A percentile compares a stretch with the other conserved stretches of the same genome.
Evolutionary conservation across 2,113 vertebrate species (phyloP).

Genomic region (Odontesthes bonariensis): DNA sequence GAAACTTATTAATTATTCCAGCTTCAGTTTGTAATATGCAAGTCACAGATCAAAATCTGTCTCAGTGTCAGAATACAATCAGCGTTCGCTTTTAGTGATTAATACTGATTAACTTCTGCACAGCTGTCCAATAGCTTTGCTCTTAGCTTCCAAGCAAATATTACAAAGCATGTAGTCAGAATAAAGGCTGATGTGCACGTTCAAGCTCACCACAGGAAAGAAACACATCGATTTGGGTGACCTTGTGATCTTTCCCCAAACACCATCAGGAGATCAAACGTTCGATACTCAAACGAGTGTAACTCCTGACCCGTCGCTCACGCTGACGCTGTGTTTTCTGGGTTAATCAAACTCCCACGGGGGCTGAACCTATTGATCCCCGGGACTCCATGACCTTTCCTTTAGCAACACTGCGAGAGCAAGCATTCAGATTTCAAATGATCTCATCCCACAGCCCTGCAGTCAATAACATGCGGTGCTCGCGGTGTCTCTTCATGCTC

Average conservation of each 20-base stretch:
- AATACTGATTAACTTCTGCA: background rate
- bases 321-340: background rate
- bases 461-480: slow-evolving; percentile 27
- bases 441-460: slow-evolving; percentile 3
- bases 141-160: background rate
- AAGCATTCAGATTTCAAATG: slow-evolving; percentile 13
- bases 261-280: background rate
- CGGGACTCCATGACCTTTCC: slow-evolving; percentile 16
- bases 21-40: background rate
- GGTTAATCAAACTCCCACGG: slow-evolving; percentile 9
- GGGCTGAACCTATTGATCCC: slow-evolving; percentile 26
- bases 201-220: slow-evolving; percentile 16
- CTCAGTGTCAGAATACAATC: background rate
- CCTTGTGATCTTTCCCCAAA: background rate
- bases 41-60: background rate
- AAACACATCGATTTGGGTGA: slow-evolving; percentile 1
- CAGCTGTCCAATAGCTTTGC: background rate
- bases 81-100: background rate
- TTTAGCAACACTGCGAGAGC: background rate
- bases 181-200: slow-evolving; percentile 1
- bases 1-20: background rate
- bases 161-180: background rate
- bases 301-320: background rate
- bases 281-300: background rate
- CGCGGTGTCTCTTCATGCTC: background rate